Evolutionary conservation across 2,888 invertebrate genomes (phyloP).

Genomic region (Exephanes ischioxanthus): DNA sequence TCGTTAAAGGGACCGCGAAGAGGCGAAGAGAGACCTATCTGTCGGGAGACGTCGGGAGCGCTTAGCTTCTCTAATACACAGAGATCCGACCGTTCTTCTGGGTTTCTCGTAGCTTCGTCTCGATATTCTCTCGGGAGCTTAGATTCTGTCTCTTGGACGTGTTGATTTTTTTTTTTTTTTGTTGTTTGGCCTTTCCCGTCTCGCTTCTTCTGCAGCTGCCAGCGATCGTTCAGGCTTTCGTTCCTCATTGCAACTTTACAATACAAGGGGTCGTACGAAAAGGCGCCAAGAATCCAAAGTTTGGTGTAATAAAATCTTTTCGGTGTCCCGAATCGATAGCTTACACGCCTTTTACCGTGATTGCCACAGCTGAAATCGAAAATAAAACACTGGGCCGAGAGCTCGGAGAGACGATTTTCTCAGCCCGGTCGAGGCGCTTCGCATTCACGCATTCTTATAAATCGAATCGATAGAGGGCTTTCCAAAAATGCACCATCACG

Average conservation of each 20-base stretch:
- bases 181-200: slow-evolving; percentile 31
- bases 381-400: slow-evolving; percentile 49
- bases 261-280: slow-evolving; percentile 25
- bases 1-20: slow-evolving; percentile 67
- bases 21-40: slow-evolving; percentile 69
- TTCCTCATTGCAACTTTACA: slow-evolving; percentile 47
- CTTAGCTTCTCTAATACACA: slow-evolving; percentile 67
- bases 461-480: slow-evolving; percentile 42
- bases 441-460: slow-evolving; percentile 28
- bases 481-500: slow-evolving; percentile 7
- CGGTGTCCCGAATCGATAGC: slow-evolving; percentile 32
- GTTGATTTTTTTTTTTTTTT: slow-evolving; percentile 40
- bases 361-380: slow-evolving; percentile 64
- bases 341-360: slow-evolving; percentile 54
- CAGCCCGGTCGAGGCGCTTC: slow-evolving; percentile 37
- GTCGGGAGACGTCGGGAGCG: slow-evolving; percentile 66
- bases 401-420: slow-evolving; percentile 30
- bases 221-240: slow-evolving; percentile 47
- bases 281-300: slow-evolving; percentile 1
- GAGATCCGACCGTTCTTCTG: slow-evolving; percentile 53
- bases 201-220: slow-evolving; percentile 59
- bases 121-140: slow-evolving; percentile 63
- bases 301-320: slow-evolving; percentile 58
- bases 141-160: slow-evolving; percentile 29
- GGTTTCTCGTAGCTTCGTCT: slow-evolving; percentile 49